Evolutionary conservation across 2,888 invertebrate species (phyloP).

Genomic region (Tenthredo mesomela): DNA sequence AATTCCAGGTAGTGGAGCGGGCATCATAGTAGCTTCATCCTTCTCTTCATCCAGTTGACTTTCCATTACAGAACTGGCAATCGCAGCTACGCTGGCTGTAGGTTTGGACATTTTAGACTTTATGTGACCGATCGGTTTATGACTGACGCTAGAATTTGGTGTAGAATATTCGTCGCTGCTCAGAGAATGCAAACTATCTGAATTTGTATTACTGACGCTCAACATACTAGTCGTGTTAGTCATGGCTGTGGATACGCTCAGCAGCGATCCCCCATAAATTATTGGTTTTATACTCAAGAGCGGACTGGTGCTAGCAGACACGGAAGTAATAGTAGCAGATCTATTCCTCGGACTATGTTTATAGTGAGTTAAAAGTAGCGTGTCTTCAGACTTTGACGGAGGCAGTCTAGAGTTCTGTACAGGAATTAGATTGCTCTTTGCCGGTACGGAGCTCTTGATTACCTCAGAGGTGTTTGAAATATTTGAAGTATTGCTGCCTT

Average conservation of each 20-base stretch:
- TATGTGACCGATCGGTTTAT: slow-evolving; percentile 60
- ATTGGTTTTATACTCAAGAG: slow-evolving; percentile 82
- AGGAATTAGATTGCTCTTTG: slow-evolving; percentile 44
- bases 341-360: slow-evolving; percentile 79
- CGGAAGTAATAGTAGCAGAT: slow-evolving; percentile 82
- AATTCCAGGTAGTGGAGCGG: slow-evolving; percentile 80
- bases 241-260: slow-evolving; percentile 82
- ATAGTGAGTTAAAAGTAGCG: slow-evolving; percentile 80
- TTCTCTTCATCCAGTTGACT: slow-evolving; percentile 68
- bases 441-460: slow-evolving; percentile 59
- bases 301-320: slow-evolving; percentile 86
- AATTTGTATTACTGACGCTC: slow-evolving; percentile 69
- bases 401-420: slow-evolving; percentile 80
- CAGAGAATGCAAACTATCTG: slow-evolving; percentile 84
- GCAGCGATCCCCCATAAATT: slow-evolving; percentile 82
- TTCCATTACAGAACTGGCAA: slow-evolving; percentile 68
- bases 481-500: slow-evolving; percentile 71
- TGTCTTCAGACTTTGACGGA: slow-evolving; percentile 90
- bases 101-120: slow-evolving; percentile 65
- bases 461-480: slow-evolving; percentile 69
- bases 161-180: slow-evolving; percentile 71
- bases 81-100: slow-evolving; percentile 72
- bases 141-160: slow-evolving; percentile 64
- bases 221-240: slow-evolving; percentile 76
- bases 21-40: slow-evolving; percentile 71